A percentile compares a stretch with the other conserved stretches of the same genome.
Evolutionary conservation across 2,113 vertebrate species (phyloP).

Genomic region (Herpailurus yagouaroundi): DNA sequence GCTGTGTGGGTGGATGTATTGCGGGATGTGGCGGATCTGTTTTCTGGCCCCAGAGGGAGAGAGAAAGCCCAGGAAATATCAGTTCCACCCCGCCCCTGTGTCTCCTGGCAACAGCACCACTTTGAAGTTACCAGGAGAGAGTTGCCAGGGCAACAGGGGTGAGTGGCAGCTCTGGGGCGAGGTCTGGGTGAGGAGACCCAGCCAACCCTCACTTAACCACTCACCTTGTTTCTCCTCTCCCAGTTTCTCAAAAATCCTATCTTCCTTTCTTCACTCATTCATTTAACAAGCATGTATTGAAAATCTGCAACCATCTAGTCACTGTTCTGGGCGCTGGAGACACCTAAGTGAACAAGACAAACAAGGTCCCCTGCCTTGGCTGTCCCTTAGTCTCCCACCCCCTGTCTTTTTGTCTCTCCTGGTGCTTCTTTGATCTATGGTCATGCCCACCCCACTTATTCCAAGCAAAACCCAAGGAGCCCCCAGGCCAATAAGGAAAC

Average conservation of each 20-base stretch:
- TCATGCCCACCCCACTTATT: not conserved
- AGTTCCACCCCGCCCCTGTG: conserved; percentile 43
- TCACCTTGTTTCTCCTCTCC: not conserved
- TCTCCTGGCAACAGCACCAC: conserved; percentile 77
- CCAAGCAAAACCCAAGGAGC: not conserved
- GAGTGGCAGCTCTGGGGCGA: conserved; percentile 90
- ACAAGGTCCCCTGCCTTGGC: not conserved
- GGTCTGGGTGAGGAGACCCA: conserved; percentile 86
- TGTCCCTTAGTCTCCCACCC: not conserved
- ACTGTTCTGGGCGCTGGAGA: not conserved
- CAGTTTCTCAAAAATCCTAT: not conserved
- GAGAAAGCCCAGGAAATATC: conserved; percentile 59
- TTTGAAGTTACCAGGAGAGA: conserved; percentile 78
- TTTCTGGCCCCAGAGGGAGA: conserved; percentile 60
- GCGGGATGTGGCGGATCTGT: conserved; percentile 38
- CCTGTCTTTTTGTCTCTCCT: not conserved
- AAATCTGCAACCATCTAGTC: not conserved
- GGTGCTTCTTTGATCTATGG: not conserved
- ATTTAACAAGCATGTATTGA: not conserved
- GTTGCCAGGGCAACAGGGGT: conserved; percentile 89
- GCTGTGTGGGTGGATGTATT: conserved; percentile 56
- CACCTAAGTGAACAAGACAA: not conserved
- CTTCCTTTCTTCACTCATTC: conserved; percentile 32
- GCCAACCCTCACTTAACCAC: not conserved
- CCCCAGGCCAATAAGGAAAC: not conserved